Percentiles rank a stretch among this genome's conserved stretches.
Conservation (phyloP, 2,888 invertebrate genomes). For the Amorpha juglandis region DNA sequence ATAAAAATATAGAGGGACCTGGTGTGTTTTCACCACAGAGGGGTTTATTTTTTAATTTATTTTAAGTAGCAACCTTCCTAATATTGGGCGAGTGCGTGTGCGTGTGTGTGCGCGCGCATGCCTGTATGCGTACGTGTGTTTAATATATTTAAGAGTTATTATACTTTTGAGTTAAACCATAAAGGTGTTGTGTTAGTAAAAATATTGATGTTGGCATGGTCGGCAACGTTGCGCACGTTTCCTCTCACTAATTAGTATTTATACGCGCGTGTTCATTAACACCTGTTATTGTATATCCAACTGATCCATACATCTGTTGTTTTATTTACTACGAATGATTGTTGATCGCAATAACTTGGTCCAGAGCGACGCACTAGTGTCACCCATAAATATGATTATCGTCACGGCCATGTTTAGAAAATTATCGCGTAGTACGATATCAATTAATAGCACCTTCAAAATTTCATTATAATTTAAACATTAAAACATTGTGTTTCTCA, state of each 20-base stretch:
- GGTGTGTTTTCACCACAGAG: no score
- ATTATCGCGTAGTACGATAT: neutral
- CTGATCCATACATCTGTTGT: slow-evolving; percentile 30
- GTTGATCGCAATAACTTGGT: slow-evolving; percentile 1
- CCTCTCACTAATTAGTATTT: slow-evolving; percentile 58
- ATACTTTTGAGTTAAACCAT: slow-evolving; percentile 10
- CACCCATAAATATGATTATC: slow-evolving; percentile 1
- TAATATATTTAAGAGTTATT: neutral
- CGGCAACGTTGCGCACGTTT: slow-evolving; percentile 42
- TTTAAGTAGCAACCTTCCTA: no score
- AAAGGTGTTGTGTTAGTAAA: slow-evolving; percentile 37
- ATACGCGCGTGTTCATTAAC: slow-evolving; percentile 41
- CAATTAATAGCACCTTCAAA: neutral
- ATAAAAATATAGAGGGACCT: no score
- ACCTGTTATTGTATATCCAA: slow-evolving; percentile 46
- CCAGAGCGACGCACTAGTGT: slow-evolving; percentile 3
- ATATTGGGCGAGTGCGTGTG: no score
- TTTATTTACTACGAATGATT: slow-evolving; percentile 30
- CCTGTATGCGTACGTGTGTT: no score
- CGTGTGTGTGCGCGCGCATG: no score
- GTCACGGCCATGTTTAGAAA: neutral
- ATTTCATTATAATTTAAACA: neutral
- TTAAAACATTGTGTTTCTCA: neutral
- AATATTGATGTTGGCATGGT: slow-evolving; percentile 58
- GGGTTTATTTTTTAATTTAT: no score